Percentiles rank a stretch among this genome's conserved stretches.
phyloP scores from a whole-genome alignment of 1,140 invertebrate species.

The Leptinotarsa lineolata region DNA sequence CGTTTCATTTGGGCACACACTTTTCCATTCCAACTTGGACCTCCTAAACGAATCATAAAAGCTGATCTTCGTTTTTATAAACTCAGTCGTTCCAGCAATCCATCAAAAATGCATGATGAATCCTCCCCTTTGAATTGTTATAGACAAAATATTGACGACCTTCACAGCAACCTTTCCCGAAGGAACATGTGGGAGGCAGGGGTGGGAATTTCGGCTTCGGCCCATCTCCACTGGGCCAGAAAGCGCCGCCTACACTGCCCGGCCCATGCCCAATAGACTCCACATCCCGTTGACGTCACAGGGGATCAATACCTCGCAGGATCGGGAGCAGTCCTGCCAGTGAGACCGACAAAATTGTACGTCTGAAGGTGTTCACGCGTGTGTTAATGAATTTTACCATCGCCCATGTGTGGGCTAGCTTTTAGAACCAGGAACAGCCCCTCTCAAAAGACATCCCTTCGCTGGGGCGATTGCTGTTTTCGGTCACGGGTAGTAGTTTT shows the following conservation, averaged over 20 bases:
- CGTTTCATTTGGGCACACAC: too few relatives aligned
- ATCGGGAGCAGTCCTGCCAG: conserved; percentile 44
- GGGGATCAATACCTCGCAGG: conserved; percentile 46
- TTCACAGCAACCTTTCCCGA: background rate
- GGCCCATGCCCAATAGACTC: conserved; percentile 32
- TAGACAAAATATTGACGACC: background rate
- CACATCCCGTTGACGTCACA: conserved; percentile 45
- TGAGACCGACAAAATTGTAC: conserved; percentile 40
- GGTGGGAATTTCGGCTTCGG: background rate
- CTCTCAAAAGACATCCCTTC: conserved; percentile 91
- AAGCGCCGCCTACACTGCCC: conserved; percentile 25
- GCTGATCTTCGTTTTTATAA: too few relatives aligned
- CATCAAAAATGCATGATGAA: background rate
- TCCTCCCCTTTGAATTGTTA: background rate
- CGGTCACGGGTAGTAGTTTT: background rate
- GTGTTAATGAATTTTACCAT: conserved; percentile 48
- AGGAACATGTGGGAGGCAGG: background rate
- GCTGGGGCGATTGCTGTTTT: conserved; percentile 88
- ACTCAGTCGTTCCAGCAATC: background rate
- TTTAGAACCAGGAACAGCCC: conserved; percentile 94
- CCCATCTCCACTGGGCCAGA: conserved; percentile 23
- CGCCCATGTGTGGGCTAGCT: conserved; percentile 89
- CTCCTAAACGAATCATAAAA: too few relatives aligned
- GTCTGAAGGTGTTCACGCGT: conserved; percentile 34
- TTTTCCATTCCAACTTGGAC: too few relatives aligned